Percentiles rank a stretch among this genome's conserved stretches.
These are phyloP conservation scores for Drosophila anomalipes DNA, from an alignment of 2,888 invertebrate genomes.

Conservation along the genomic window DNA sequence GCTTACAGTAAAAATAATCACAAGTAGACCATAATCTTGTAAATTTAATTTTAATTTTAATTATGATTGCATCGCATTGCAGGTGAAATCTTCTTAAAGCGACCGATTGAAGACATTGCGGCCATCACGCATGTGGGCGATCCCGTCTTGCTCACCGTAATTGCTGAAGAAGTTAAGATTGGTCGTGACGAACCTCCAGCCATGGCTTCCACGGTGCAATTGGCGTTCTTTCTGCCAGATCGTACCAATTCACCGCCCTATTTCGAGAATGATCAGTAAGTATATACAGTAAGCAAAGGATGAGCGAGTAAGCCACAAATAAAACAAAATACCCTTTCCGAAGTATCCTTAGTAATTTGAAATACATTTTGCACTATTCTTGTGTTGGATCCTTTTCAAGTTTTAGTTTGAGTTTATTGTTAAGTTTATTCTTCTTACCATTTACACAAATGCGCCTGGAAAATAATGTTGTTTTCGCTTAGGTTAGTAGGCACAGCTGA, in stretches of 20 bases:
- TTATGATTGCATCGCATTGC: constrained; percentile 61
- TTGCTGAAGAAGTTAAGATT: constrained; percentile 93
- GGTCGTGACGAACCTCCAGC: constrained; percentile 91
- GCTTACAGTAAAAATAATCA: background rate
- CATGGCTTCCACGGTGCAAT: constrained; percentile 92
- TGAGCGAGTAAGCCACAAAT: background rate
- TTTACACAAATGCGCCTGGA: background rate
- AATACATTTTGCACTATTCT: background rate
- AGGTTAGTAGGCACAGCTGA: background rate
- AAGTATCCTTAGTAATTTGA: background rate
- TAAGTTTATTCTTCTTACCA: background rate
- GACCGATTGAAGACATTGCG: constrained; percentile 92
- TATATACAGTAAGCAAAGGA: constrained; percentile 57
- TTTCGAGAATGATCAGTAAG: constrained; percentile 92
- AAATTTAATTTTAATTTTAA: constrained; percentile 6
- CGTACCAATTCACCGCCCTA: constrained; percentile 91
- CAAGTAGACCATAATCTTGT: background rate
- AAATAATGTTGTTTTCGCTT: background rate
- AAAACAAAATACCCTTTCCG: background rate
- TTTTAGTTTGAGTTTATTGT: background rate
- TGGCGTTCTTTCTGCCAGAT: constrained; percentile 93
- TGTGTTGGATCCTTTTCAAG: background rate
- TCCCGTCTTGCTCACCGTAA: constrained; percentile 92
- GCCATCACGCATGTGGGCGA: constrained; percentile 93
- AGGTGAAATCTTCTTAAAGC: constrained; percentile 90